Conservation (phyloP, 2,888 invertebrate genomes). For the Ectemnius cavifrons region DNA sequence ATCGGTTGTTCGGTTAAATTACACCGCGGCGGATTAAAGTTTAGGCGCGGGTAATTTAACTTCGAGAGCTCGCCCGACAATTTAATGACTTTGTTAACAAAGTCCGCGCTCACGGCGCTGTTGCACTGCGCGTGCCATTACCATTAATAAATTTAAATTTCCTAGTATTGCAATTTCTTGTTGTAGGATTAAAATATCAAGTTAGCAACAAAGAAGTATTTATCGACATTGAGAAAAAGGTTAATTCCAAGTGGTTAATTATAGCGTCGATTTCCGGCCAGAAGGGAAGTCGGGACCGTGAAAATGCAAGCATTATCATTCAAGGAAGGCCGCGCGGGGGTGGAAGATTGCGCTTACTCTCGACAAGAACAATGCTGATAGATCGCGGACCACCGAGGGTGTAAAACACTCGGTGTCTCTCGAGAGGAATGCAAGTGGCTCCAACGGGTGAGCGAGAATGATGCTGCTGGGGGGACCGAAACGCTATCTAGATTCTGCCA, state of each 20-base stretch:
- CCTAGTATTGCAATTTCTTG: too few relatives aligned
- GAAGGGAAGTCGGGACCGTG: too few relatives aligned
- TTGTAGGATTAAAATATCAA: too few relatives aligned
- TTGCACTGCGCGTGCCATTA: background rate
- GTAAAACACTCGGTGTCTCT: constrained; percentile 46
- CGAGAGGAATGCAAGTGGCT: constrained; percentile 45
- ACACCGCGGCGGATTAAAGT: constrained; percentile 3
- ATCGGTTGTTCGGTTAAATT: background rate
- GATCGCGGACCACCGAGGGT: constrained; percentile 46
- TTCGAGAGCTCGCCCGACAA: background rate
- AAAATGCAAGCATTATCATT: constrained; percentile 44
- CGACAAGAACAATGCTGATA: constrained; percentile 46
- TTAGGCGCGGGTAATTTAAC: constrained; percentile 6
- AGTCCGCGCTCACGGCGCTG: background rate
- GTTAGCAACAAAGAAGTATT: too few relatives aligned
- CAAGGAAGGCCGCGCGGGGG: constrained; percentile 25
- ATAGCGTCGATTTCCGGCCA: too few relatives aligned
- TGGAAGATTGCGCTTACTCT: constrained; percentile 41
- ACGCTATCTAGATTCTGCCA: constrained; percentile 49
- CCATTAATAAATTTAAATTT: background rate
- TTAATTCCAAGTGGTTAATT: too few relatives aligned
- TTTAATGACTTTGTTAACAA: constrained; percentile 9
- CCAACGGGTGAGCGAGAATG: constrained; percentile 51
- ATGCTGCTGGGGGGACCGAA: constrained; percentile 44
- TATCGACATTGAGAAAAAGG: too few relatives aligned